Percentiles rank a stretch among this genome's conserved stretches.
Conservation (phyloP, 2,113 vertebrate species). For the Cinclus mexicanus region DNA sequence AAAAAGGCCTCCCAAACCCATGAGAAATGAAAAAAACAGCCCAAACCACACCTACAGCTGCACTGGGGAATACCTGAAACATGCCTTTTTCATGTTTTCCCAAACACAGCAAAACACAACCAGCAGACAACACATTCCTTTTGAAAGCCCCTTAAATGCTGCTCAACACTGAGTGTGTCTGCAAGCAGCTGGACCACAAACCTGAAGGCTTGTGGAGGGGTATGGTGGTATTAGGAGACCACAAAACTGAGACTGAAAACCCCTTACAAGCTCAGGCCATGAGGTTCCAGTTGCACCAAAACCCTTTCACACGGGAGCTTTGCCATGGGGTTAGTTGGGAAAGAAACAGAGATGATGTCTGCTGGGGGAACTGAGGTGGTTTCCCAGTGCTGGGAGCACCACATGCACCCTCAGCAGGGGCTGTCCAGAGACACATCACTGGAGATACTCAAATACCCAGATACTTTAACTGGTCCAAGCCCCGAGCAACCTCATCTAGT, state of each 20-base stretch:
- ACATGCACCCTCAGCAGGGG: neutral
- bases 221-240: neutral
- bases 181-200: accelerated
- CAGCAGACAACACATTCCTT: neutral
- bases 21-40: neutral
- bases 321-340: neutral
- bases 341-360: neutral
- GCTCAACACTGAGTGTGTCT: neutral
- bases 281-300: neutral
- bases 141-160: neutral
- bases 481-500: neutral
- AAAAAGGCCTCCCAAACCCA: neutral
- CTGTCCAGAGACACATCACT: neutral
- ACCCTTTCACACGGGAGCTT: neutral
- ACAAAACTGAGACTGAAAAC: neutral
- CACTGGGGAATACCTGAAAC: neutral
- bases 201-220: accelerated
- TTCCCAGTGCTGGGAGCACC: neutral
- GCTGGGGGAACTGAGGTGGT: neutral
- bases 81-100: neutral
- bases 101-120: neutral
- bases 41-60: neutral
- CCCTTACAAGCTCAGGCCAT: neutral
- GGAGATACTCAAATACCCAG: neutral
- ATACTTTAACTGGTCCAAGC: neutral